phyloP scores from a whole-genome alignment of 1,140 invertebrate genomes.

The Eupristina koningsbergeri region DNA sequence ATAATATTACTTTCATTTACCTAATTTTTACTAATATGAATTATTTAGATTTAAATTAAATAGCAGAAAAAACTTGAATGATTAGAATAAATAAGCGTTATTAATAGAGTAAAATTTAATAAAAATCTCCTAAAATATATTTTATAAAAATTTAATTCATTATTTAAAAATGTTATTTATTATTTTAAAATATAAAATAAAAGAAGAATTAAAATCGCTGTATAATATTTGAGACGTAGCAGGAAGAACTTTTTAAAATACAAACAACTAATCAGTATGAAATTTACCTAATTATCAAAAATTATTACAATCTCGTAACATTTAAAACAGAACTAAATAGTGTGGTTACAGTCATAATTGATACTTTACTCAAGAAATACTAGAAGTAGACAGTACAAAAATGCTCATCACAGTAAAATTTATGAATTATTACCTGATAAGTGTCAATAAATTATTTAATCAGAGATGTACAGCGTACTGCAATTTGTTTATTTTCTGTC shows the following conservation, averaged over 20 bases:
- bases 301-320: neutral
- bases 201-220: no score
- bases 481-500: neutral
- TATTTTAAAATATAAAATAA: no score
- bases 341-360: neutral
- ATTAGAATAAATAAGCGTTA: no score
- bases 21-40: no score
- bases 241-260: neutral
- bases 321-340: neutral
- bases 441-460: neutral
- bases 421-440: neutral
- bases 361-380: neutral
- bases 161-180: no score
- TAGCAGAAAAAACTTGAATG: no score
- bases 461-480: neutral
- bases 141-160: no score
- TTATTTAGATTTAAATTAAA: no score
- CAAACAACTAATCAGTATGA: neutral
- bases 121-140: no score
- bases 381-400: neutral
- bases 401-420: neutral
- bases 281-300: slow-evolving; percentile 14
- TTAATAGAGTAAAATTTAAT: no score
- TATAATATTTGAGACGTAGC: neutral
- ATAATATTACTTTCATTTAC: no score